phyloP scores from a whole-genome alignment of 2,888 invertebrate genomes.

The Fragum sueziense region DNA sequence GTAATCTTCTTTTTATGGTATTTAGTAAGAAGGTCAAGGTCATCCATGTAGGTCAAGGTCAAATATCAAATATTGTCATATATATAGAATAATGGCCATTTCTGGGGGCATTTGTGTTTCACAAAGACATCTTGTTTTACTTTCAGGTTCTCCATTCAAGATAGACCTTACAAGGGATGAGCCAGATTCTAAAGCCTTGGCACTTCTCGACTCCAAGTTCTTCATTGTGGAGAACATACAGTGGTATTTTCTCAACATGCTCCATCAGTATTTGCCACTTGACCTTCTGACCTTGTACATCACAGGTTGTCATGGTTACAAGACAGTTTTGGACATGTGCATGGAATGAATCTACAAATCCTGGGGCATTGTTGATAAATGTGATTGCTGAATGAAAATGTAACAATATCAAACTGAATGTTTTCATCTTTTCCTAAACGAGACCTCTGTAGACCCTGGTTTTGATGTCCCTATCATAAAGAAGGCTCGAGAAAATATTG shows the following conservation, averaged over 20 bases:
- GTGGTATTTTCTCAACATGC: constrained; percentile 71
- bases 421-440: too few relatives aligned
- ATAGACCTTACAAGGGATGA: constrained; percentile 68
- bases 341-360: background rate
- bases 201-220: constrained; percentile 47
- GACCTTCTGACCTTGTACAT: constrained; percentile 70
- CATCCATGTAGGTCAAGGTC: too few relatives aligned
- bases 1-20: too few relatives aligned
- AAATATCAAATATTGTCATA: too few relatives aligned
- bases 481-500: too few relatives aligned
- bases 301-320: constrained; percentile 68
- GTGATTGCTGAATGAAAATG: background rate
- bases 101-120: too few relatives aligned
- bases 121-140: background rate
- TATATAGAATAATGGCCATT: too few relatives aligned
- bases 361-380: background rate
- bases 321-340: background rate
- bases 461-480: too few relatives aligned
- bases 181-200: constrained; percentile 47
- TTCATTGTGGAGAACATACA: constrained; percentile 62
- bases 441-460: too few relatives aligned
- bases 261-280: constrained; percentile 67
- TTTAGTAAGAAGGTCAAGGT: too few relatives aligned
- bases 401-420: too few relatives aligned
- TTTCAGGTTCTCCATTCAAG: constrained; percentile 73